phyloP scores from a whole-genome alignment of 2,888 invertebrate genomes.

The Diplolepis rosae region DNA sequence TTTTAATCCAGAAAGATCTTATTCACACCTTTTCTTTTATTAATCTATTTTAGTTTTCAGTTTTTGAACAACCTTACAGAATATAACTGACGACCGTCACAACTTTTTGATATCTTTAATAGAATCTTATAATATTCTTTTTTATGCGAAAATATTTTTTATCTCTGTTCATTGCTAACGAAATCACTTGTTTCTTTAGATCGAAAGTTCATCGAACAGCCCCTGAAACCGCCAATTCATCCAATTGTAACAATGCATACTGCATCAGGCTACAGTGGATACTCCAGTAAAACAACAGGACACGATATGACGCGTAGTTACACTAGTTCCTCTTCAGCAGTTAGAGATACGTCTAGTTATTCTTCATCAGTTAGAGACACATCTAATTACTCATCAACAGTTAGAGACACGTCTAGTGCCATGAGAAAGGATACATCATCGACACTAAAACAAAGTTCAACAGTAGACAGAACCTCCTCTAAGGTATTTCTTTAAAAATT shows the following conservation, averaged over 20 bases:
- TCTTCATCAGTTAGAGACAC: background rate
- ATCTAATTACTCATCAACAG: background rate
- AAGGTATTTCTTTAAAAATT: constrained; percentile 1
- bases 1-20: too few species aligned
- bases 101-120: too few species aligned
- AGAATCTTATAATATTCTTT: too few species aligned
- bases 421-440: background rate
- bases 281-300: constrained; percentile 72
- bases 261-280: constrained; percentile 72
- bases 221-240: constrained; percentile 79
- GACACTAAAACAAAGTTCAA: constrained; percentile 10
- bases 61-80: too few species aligned
- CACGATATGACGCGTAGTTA: constrained; percentile 59
- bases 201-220: constrained; percentile 90
- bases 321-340: constrained; percentile 44
- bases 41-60: too few species aligned
- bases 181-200: constrained; percentile 74
- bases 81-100: too few species aligned
- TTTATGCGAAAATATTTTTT: background rate
- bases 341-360: constrained; percentile 10
- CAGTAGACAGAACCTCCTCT: constrained; percentile 14
- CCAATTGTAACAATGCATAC: constrained; percentile 75
- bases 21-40: too few species aligned
- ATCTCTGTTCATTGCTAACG: background rate
- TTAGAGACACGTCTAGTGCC: background rate